Conservation (phyloP, 2,797 vertebrate genomes). For the Mycteria americana region DNA sequence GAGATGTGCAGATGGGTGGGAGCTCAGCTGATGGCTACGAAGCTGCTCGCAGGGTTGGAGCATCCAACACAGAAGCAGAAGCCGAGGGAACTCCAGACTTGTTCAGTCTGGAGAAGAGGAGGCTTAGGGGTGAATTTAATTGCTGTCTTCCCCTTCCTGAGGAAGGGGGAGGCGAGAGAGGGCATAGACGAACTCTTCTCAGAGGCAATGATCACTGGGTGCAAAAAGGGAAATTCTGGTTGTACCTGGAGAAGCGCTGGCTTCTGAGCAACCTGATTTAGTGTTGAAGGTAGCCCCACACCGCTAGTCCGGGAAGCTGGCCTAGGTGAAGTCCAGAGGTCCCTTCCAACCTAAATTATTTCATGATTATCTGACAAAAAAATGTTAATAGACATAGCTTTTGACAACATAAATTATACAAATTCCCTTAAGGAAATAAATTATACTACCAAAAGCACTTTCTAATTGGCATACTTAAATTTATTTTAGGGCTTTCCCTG, state of each 20-base stretch:
- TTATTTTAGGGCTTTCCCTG: not conserved
- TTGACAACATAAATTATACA: not conserved
- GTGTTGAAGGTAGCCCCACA: not conserved
- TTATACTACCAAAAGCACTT: not conserved
- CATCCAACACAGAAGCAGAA: not conserved
- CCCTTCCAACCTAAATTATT: not conserved
- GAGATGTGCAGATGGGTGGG: not conserved
- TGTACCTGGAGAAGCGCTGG: not conserved
- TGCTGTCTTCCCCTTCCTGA: not conserved
- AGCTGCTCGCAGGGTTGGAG: accelerated
- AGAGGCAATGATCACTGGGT: not conserved
- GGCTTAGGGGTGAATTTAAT: not conserved
- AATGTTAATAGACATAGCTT: not conserved
- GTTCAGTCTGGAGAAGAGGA: not conserved
- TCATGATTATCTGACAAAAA: not conserved
- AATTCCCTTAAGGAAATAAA: not conserved
- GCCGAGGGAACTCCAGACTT: not conserved
- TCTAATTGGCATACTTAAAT: not conserved
- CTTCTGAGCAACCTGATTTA: not conserved
- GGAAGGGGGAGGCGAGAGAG: accelerated
- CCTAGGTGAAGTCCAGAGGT: not conserved
- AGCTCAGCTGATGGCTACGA: not conserved
- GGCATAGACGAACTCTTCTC: not conserved
- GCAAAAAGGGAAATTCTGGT: not conserved
- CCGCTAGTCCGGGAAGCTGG: not conserved